These are phyloP conservation scores for Capreolus pygargus DNA, from an alignment of 2,113 vertebrate genomes.

Conservation along the genomic window DNA sequence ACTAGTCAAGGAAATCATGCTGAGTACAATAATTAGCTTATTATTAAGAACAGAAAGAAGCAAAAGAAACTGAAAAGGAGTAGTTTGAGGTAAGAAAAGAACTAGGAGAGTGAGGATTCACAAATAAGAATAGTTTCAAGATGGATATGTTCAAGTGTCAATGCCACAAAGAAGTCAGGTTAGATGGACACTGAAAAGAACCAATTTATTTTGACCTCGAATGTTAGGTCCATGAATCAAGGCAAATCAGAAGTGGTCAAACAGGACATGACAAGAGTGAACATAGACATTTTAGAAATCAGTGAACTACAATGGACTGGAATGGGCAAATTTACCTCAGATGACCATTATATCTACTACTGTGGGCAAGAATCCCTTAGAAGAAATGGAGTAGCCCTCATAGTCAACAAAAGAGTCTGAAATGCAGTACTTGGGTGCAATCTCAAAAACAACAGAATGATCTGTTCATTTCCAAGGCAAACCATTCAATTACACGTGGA, in stretches of 20 bases:
- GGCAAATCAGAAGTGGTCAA: not conserved
- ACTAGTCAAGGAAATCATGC: not conserved
- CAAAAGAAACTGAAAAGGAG: not conserved
- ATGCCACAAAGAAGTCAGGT: not conserved
- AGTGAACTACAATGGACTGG: not conserved
- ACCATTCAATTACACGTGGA: not conserved
- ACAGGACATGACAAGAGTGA: not conserved
- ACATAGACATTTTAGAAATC: not conserved
- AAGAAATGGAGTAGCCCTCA: not conserved
- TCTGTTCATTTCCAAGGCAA: not conserved
- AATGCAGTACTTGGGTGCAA: not conserved
- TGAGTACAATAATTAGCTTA: not conserved
- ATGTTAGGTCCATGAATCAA: not conserved
- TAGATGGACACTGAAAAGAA: not conserved
- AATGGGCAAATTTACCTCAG: not conserved
- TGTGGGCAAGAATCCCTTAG: not conserved
- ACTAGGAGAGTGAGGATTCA: slow-evolving; percentile 4
- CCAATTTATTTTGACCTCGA: not conserved
- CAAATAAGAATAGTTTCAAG: slow-evolving; percentile 31
- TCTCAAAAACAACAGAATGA: not conserved
- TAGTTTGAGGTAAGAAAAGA: not conserved
- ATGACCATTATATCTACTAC: not conserved
- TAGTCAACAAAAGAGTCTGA: not conserved
- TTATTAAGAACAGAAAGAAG: not conserved
- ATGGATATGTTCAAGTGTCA: not conserved